A percentile compares a stretch with the other conserved stretches of the same genome.
Evolutionary conservation across 2,113 vertebrate species (phyloP).

Genomic region (Anolis sagrei): DNA sequence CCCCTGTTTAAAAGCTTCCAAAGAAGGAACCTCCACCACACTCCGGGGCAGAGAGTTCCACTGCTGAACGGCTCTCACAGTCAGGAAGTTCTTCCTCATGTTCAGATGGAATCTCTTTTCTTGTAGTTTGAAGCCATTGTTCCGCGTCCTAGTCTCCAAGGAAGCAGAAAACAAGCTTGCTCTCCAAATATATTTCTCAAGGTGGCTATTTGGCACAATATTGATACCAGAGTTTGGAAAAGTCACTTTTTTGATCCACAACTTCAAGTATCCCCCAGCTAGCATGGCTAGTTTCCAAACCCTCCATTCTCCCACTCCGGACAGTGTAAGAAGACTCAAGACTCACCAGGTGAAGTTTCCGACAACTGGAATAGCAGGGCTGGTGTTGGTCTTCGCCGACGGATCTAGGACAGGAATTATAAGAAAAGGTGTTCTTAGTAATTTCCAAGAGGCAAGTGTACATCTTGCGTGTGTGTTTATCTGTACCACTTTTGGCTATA

Average conservation of each 20-base stretch:
- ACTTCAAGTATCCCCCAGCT: not conserved
- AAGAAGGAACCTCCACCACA: too few species aligned
- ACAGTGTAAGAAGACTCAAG: not conserved
- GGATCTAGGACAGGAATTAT: slow-evolving; percentile 78
- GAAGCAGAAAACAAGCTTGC: too few species aligned
- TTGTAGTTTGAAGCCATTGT: too few species aligned
- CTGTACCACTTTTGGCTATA: not conserved
- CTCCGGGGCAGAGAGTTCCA: too few species aligned
- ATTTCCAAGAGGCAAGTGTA: not conserved
- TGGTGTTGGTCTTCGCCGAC: slow-evolving; percentile 90
- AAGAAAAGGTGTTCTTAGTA: not conserved
- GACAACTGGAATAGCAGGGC: slow-evolving; percentile 91
- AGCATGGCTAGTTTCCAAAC: not conserved
- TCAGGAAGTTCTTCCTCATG: too few species aligned
- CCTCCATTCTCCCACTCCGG: not conserved
- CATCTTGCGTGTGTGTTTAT: not conserved
- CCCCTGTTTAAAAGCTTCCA: too few species aligned
- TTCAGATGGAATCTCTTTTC: too few species aligned
- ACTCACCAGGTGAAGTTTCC: slow-evolving; percentile 89
- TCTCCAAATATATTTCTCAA: too few species aligned
- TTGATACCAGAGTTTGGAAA: not conserved
- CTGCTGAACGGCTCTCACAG: too few species aligned
- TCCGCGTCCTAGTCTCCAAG: too few species aligned
- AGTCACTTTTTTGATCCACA: not conserved
- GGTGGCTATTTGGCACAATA: too few species aligned